A percentile compares a stretch with the other conserved stretches of the same genome.
These are phyloP conservation scores for Drosophila mojavensis DNA, from an alignment of 1,140 invertebrate species.

Conservation along the genomic window DNA sequence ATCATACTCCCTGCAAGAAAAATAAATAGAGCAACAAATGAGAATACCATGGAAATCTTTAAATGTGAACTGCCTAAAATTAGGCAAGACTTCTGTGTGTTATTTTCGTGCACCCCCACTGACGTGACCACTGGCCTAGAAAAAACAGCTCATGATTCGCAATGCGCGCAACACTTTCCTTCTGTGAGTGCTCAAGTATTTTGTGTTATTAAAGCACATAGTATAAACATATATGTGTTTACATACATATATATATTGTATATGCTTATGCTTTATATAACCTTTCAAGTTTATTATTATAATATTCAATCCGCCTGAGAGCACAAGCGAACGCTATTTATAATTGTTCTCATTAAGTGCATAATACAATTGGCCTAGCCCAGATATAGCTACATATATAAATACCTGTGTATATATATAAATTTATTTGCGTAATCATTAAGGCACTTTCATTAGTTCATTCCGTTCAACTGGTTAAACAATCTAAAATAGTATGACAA, in stretches of 20 bases:
- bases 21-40: not conserved
- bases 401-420: not conserved
- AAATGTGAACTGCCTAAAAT: constrained; percentile 25
- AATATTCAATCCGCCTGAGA: constrained; percentile 3
- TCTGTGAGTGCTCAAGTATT: constrained; percentile 15
- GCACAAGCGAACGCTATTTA: not conserved
- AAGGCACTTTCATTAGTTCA: too few relatives aligned
- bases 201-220: not conserved
- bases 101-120: not conserved
- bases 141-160: not conserved
- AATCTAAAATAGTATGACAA: too few relatives aligned
- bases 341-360: not conserved
- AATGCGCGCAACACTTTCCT: constrained; percentile 30
- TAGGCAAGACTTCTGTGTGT: constrained; percentile 8
- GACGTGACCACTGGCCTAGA: not conserved
- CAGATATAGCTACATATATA: not conserved
- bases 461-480: too few relatives aligned
- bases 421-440: not conserved
- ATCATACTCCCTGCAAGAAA: constrained; percentile 44
- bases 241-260: not conserved
- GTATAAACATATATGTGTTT: not conserved
- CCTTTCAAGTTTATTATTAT: constrained; percentile 23
- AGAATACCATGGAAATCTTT: not conserved
- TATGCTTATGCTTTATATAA: not conserved
- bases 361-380: not conserved